Conservation (phyloP, 2,797 vertebrate species). For the Semotilus atromaculatus region DNA sequence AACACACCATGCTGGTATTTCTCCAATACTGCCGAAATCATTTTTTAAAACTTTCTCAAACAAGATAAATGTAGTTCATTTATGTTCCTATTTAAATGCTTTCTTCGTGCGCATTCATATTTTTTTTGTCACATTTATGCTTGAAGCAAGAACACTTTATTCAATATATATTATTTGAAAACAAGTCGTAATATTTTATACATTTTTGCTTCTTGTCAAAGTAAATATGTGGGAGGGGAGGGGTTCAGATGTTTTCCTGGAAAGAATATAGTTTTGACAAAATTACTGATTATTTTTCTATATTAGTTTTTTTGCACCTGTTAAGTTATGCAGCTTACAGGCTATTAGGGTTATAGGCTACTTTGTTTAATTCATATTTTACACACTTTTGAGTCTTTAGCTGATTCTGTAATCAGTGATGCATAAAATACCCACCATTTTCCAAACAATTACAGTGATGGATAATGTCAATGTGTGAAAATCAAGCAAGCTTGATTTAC, state of each 20-base stretch:
- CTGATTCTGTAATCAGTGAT: conserved; percentile 56
- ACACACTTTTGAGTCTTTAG: conserved; percentile 57
- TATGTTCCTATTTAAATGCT: too few relatives aligned
- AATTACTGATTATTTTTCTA: neutral
- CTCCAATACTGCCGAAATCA: neutral
- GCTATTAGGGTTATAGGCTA: neutral
- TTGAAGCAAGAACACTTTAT: neutral
- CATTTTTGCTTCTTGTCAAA: neutral
- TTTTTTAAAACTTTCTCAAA: conserved; percentile 2
- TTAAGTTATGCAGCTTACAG: neutral
- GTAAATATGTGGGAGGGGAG: neutral
- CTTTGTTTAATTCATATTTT: neutral
- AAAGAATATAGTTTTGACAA: too few relatives aligned
- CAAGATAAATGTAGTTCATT: neutral
- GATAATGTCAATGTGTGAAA: conserved; percentile 35
- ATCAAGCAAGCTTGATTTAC: neutral
- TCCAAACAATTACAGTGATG: conserved; percentile 67
- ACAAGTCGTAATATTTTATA: neutral
- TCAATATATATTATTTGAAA: neutral
- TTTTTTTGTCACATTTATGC: neutral
- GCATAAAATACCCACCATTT: conserved; percentile 57
- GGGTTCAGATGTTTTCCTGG: neutral
- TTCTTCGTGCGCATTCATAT: too few relatives aligned
- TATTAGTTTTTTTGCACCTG: neutral
- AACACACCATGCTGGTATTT: neutral